Percentiles rank a stretch among this genome's conserved stretches.
These are phyloP conservation scores for Oegoconia quadripuncta DNA, from an alignment of 2,888 invertebrate genomes.

Conservation along the genomic window DNA sequence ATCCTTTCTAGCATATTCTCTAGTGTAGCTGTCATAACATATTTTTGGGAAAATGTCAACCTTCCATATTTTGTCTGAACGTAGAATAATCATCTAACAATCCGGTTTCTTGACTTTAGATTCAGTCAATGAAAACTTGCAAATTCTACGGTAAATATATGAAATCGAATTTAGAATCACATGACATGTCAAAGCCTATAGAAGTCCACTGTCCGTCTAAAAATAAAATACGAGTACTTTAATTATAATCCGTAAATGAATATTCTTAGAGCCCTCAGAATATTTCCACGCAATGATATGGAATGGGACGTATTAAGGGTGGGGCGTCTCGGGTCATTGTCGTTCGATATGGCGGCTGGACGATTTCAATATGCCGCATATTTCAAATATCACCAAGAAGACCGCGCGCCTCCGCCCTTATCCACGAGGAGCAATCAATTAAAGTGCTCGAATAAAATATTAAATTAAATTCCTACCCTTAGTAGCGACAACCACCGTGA, in stretches of 20 bases:
- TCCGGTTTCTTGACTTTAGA: too few relatives aligned
- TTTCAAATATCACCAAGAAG: conserved; percentile 60
- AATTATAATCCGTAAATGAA: conserved; percentile 13
- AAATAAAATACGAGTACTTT: too few relatives aligned
- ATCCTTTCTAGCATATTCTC: too few relatives aligned
- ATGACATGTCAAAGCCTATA: too few relatives aligned
- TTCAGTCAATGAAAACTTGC: too few relatives aligned
- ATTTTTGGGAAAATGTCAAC: too few relatives aligned
- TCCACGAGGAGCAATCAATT: conserved; percentile 53
- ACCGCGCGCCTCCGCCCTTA: conserved; percentile 41
- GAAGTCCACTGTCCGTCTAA: too few relatives aligned
- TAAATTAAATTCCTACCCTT: conserved; percentile 40
- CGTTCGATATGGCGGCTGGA: conserved; percentile 52
- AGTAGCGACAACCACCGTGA: conserved; percentile 11
- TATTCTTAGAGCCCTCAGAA: conserved; percentile 21
- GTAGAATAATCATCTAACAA: too few relatives aligned
- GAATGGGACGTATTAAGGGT: conserved; percentile 17
- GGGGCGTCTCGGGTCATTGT: conserved; percentile 52
- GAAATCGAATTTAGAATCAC: too few relatives aligned
- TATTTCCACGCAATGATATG: conserved; percentile 47
- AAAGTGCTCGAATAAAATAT: conserved; percentile 59
- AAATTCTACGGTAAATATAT: too few relatives aligned
- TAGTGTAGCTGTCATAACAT: too few relatives aligned
- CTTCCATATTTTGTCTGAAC: too few relatives aligned
- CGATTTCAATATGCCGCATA: conserved; percentile 72